Evolutionary conservation across 1,140 invertebrate genomes (phyloP).

Genomic region (Matsumurasca onukii): DNA sequence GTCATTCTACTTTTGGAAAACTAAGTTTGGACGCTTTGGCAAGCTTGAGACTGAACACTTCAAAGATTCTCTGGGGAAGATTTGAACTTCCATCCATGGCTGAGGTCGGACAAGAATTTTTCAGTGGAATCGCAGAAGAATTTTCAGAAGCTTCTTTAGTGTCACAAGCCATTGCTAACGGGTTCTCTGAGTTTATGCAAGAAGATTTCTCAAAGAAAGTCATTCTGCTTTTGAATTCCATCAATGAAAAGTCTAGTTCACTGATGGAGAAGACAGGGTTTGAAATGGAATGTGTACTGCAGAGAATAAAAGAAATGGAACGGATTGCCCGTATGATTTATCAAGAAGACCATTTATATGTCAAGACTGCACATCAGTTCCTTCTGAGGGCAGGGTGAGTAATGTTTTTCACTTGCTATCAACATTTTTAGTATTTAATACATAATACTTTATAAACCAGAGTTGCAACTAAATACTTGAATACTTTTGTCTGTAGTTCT

Average conservation of each 20-base stretch:
- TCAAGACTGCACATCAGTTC: neutral
- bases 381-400: neutral
- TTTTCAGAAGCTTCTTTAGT: neutral
- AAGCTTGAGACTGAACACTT: constrained; percentile 12
- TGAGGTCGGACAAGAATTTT: constrained; percentile 3
- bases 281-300: neutral
- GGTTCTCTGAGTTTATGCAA: constrained; percentile 6
- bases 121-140: neutral
- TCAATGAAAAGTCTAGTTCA: neutral
- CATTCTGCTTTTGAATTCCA: neutral
- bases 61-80: constrained; percentile 15
- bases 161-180: neutral
- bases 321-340: neutral
- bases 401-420: neutral
- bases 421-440: neutral
- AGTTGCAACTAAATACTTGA: no score
- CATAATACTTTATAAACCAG: no score
- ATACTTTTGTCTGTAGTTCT: no score
- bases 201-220: constrained; percentile 15
- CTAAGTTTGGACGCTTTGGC: neutral
- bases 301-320: neutral
- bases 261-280: neutral
- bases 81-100: constrained; percentile 20
- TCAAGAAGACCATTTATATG: neutral
- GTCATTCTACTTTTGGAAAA: constrained; percentile 10